Conservation (phyloP, 1,140 invertebrate species). For the Aphis gossypii region DNA sequence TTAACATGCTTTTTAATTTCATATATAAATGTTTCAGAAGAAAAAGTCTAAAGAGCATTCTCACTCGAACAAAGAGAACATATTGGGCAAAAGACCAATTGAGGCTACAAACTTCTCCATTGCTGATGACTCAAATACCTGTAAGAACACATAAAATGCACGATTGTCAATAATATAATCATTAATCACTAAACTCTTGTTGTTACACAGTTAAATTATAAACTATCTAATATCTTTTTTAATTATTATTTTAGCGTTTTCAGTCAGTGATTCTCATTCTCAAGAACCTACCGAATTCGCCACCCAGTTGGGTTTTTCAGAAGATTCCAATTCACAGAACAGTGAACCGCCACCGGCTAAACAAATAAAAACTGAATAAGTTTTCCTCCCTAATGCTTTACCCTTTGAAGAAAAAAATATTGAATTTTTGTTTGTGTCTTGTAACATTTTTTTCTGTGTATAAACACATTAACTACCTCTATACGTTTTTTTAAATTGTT, state of each 20-base stretch:
- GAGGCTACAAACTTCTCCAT: slow-evolving; percentile 78
- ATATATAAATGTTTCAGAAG: slow-evolving; percentile 65
- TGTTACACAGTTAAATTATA: background rate
- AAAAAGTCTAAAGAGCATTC: slow-evolving; percentile 71
- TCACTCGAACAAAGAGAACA: slow-evolving; percentile 75
- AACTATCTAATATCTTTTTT: background rate
- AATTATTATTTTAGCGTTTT: slow-evolving; percentile 74
- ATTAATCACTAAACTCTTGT: background rate
- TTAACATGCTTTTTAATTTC: background rate
- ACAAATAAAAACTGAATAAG: slow-evolving; percentile 74
- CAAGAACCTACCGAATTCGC: slow-evolving; percentile 85
- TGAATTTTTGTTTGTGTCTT: slow-evolving; percentile 1
- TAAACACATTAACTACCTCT: slow-evolving; percentile 32
- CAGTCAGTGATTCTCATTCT: slow-evolving; percentile 78
- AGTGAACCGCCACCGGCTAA: slow-evolving; percentile 80
- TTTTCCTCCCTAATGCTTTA: background rate
- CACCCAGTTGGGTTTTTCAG: slow-evolving; percentile 84
- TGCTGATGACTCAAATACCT: slow-evolving; percentile 88
- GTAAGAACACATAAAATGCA: slow-evolving; percentile 67
- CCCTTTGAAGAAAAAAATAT: background rate
- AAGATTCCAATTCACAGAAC: slow-evolving; percentile 88
- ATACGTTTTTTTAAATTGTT: slow-evolving; percentile 26
- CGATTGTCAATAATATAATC: background rate
- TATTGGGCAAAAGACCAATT: slow-evolving; percentile 72
- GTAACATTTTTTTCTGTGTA: slow-evolving; percentile 20